A percentile compares a stretch with the other conserved stretches of the same genome.
Evolutionary conservation across 2,797 vertebrate genomes (phyloP).

Genomic region (Macropus fuliginosus): DNA sequence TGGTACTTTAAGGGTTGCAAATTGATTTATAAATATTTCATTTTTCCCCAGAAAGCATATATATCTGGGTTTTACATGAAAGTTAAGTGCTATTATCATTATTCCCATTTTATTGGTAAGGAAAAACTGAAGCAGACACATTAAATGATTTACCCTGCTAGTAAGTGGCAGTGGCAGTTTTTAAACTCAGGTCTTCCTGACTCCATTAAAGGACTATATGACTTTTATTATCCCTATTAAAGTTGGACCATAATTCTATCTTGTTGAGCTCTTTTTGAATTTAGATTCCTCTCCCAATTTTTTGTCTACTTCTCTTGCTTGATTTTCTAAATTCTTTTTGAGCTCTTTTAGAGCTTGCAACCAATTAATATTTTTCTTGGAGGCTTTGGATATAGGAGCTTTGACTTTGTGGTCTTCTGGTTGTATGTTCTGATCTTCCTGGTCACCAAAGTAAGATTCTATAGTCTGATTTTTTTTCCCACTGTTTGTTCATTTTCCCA

Average conservation of each 20-base stretch:
- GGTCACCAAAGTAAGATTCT: too few species aligned
- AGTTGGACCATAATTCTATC: neutral
- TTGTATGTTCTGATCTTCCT: too few species aligned
- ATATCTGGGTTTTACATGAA: neutral
- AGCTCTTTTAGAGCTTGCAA: too few species aligned
- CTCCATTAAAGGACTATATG: neutral
- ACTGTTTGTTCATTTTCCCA: too few species aligned
- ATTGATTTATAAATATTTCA: neutral
- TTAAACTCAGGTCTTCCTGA: neutral
- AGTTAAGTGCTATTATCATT: neutral
- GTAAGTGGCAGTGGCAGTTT: neutral
- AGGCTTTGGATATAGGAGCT: too few species aligned
- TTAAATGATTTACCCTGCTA: neutral
- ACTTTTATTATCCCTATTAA: neutral
- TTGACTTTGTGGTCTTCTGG: too few species aligned
- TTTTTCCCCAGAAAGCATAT: neutral
- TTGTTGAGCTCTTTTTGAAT: neutral
- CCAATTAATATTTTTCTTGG: too few species aligned
- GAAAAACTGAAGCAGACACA: neutral
- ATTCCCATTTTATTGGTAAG: neutral
- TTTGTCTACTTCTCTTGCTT: too few species aligned
- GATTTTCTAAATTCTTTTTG: too few species aligned
- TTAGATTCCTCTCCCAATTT: neutral
- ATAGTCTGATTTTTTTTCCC: too few species aligned
- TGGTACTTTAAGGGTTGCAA: neutral